Evolutionary conservation across 2,888 invertebrate species (phyloP), one percentile per base, ranked within the genome.

Genomic region (Aphidius colemani): DNA sequence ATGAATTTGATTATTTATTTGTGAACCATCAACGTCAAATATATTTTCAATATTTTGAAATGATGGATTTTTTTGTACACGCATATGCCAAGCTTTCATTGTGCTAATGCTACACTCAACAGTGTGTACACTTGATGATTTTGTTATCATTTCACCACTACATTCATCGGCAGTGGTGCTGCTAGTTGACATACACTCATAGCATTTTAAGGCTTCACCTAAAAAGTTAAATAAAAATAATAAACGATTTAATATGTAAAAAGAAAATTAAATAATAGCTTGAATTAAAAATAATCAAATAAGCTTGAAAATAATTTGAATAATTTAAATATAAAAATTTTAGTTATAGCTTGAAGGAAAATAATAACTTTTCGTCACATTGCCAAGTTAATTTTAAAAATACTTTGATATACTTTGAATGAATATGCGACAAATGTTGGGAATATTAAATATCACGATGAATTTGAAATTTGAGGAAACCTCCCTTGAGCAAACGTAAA

Each of bases 161-260:
- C 79, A 78, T 1, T 58, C 67, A 13, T 70, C 61, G 41, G 73
- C 60, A 7, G 70, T 71, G 11, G 53, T 44, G 3, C 69, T 66
- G 39, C 65, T 61, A 13, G 30, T 30, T 30, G 70, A 59, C 9
- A 64, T 71, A 63, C 80, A 80, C 67, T 74, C 72, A 69, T 78
- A 79, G 67, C 80, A 80, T 43, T 71, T 75, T 43, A 77, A 59
- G 11, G 67, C 68, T n/a, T 73, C 74, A 49, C 72, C 79, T 79
- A 67, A 7, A 57, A 64, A 51, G 18, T n/a, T n/a, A 44, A 8
- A n/a, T n/a, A 13, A 53, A 55, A 53, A 60, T 49, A 30, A n/a
- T 41, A 7, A 56, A 41, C 8, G 40, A 55, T 48, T 18, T 18
- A 1, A 1, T 18, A 18, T 18, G 55, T 30, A 39, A 50, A 39